Conservation (phyloP, 2,113 vertebrate genomes). For the Tragelaphus imberbis region DNA sequence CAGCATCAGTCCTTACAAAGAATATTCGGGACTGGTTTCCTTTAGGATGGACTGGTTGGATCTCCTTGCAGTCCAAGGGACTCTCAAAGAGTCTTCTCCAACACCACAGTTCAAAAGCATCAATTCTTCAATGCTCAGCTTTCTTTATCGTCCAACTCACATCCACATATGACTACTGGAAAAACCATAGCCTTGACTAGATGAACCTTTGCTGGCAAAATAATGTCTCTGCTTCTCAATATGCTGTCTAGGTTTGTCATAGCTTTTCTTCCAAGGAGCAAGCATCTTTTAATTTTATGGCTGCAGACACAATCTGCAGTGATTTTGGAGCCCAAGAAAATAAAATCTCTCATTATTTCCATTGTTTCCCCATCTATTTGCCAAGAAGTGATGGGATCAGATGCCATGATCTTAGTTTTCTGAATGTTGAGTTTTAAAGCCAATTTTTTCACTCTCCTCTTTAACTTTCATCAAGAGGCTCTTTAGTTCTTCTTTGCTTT, state of each 20-base stretch:
- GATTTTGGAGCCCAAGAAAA: background rate
- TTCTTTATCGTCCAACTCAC: background rate
- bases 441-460: background rate
- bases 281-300: background rate
- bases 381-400: background rate
- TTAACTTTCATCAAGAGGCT: background rate
- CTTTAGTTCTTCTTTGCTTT: background rate
- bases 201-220: background rate
- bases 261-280: background rate
- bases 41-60: background rate
- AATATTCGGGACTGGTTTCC: background rate
- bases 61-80: background rate
- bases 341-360: background rate
- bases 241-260: background rate
- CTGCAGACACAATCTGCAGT: background rate
- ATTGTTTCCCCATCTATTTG: background rate
- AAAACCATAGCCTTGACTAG: background rate
- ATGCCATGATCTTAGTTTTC: background rate
- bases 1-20: background rate
- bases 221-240: background rate
- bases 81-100: background rate
- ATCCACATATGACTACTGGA: background rate
- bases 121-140: fast-evolving
- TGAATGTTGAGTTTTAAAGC: background rate
- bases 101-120: background rate